Evolutionary conservation across 2,888 invertebrate species (phyloP).

Genomic region (Synanthedon tipuliformis): DNA sequence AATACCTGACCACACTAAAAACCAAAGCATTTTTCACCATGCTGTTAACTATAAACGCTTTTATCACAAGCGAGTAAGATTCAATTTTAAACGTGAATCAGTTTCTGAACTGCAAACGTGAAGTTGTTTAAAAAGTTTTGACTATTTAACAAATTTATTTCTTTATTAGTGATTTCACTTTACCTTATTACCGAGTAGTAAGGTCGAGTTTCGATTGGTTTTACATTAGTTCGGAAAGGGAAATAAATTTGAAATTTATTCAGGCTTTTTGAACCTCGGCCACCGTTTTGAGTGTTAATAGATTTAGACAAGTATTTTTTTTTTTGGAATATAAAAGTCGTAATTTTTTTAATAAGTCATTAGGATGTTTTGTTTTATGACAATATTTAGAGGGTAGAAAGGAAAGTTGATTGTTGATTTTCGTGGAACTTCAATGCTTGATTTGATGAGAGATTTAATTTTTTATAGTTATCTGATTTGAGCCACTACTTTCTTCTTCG

Average conservation of each 20-base stretch:
- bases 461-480: too few species aligned
- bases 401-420: too few species aligned
- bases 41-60: conserved; percentile 2
- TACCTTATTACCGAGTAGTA: background rate
- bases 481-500: too few species aligned
- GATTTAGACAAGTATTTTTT: conserved; percentile 29
- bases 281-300: conserved; percentile 61
- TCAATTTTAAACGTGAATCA: conserved; percentile 9
- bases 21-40: conserved; percentile 8
- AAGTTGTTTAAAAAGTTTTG: conserved; percentile 16
- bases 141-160: conserved; percentile 9
- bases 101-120: conserved; percentile 1
- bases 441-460: too few species aligned
- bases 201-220: background rate
- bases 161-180: conserved; percentile 1
- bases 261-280: conserved; percentile 32
- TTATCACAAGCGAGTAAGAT: conserved; percentile 12
- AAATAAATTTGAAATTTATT: conserved; percentile 57
- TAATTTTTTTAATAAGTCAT: conserved; percentile 27
- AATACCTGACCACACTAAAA: conserved; percentile 33
- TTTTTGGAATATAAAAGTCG: conserved; percentile 1
- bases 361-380: conserved; percentile 7
- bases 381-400: background rate
- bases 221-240: conserved; percentile 18
- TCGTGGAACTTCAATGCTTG: too few species aligned